Evolutionary conservation across 1,140 invertebrate species (phyloP).

Genomic region (Bilobella aurantiaca): DNA sequence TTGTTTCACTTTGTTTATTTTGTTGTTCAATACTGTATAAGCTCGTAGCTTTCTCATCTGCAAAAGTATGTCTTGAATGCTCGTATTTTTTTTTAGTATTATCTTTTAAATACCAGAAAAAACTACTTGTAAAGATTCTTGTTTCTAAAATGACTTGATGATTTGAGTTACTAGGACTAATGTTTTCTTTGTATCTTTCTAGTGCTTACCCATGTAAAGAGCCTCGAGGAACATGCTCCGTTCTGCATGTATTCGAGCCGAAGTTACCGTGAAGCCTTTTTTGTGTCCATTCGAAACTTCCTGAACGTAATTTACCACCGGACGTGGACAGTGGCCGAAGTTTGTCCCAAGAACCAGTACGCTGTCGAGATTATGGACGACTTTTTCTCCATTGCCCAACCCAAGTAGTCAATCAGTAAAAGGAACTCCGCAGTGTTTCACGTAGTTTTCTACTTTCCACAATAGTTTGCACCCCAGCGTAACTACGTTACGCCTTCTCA

Average conservation of each 20-base stretch:
- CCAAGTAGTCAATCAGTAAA: too few relatives aligned
- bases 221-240: slow-evolving; percentile 22
- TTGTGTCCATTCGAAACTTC: slow-evolving; percentile 33
- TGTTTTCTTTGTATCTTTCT: slow-evolving; percentile 9
- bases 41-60: too few relatives aligned
- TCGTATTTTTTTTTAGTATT: too few relatives aligned
- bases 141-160: too few relatives aligned
- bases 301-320: slow-evolving; percentile 34
- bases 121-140: too few relatives aligned
- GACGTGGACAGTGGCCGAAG: slow-evolving; percentile 32
- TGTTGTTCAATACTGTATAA: too few relatives aligned
- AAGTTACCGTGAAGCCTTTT: slow-evolving; percentile 33
- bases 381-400: slow-evolving; percentile 35
- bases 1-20: too few relatives aligned
- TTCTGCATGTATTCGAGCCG: slow-evolving; percentile 28
- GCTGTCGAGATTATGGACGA: slow-evolving; percentile 35
- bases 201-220: slow-evolving; percentile 30
- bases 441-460: too few relatives aligned
- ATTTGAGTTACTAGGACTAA: not conserved
- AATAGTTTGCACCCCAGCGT: too few relatives aligned
- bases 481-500: not conserved
- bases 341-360: slow-evolving; percentile 34
- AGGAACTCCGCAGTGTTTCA: too few relatives aligned
- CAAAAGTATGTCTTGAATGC: too few relatives aligned
- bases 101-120: too few relatives aligned